phyloP scores from a whole-genome alignment of 2,888 invertebrate genomes.

The Acanthoscelides obtectus region DNA sequence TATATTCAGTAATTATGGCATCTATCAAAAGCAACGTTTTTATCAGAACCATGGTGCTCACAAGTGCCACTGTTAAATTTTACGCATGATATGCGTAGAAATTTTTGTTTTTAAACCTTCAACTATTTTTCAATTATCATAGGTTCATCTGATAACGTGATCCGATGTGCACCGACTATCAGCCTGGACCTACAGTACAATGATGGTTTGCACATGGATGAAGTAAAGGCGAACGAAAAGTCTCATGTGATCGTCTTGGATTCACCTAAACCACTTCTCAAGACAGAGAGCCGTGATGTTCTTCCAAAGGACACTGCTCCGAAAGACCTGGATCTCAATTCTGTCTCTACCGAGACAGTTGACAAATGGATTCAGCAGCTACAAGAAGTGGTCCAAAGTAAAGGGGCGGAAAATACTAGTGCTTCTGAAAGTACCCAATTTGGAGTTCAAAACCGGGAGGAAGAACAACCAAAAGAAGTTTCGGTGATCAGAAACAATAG shows the following conservation, averaged over 20 bases:
- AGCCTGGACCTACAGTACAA: slow-evolving; percentile 11
- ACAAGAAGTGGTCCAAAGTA: neutral
- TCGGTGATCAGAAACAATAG: neutral
- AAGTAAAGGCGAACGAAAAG: slow-evolving; percentile 5
- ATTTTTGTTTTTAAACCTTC: too few relatives aligned
- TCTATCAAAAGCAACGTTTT: too few relatives aligned
- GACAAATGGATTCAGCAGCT: neutral
- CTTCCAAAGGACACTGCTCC: neutral
- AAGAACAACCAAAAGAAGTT: neutral
- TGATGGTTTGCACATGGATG: slow-evolving; percentile 14
- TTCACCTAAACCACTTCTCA: neutral
- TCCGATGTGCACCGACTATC: slow-evolving; percentile 21
- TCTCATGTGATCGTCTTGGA: neutral
- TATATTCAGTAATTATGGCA: too few relatives aligned
- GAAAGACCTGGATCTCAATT: neutral
- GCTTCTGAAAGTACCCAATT: neutral
- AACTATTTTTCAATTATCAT: neutral
- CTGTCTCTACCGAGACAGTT: neutral
- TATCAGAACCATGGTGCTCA: too few relatives aligned
- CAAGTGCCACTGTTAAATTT: too few relatives aligned
- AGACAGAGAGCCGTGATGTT: neutral
- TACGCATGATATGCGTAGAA: too few relatives aligned
- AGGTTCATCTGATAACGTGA: neutral
- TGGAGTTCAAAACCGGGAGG: neutral
- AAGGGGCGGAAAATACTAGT: neutral